Evolutionary conservation across 2,797 vertebrate genomes (phyloP), one percentile per base, ranked within the genome.

Genomic region (Thalassophryne amazonica): DNA sequence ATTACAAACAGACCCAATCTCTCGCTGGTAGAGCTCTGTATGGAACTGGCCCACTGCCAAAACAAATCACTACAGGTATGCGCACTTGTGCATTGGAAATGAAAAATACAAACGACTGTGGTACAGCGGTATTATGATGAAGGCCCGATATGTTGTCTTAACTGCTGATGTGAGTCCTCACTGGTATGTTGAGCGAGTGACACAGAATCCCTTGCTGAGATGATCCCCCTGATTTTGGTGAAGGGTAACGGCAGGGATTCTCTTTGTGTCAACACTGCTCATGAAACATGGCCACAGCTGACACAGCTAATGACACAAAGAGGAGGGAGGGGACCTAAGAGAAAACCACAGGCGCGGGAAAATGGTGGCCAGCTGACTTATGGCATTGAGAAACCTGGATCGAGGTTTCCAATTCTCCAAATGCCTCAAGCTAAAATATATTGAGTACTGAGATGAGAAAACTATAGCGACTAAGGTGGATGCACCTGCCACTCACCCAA

Each of bases 241-340:
- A 83, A 81, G 79, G 84, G 67, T 64, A 72, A 13, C 33, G 52
- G 65, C 59, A 53, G 55, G 42, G 77, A 75, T 65, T 70, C 73
- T 59, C 50, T 63, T 36, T 66, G 60, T 82, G 86, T 88, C 83
- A 86, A 83, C 81, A 66, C 80, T 21, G 48, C 47, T 4, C n/a
- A 58, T 88, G 83, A 86, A 76, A 77, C 73, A 65, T 73, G 73
- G 70, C 56, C 80, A 83, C 77, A 85, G 84, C 81, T 88, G 83
- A 85, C 61, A 61, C 55, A 68, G 69, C 65, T 78, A 65, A 78
- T 76, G 61, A 64, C 69, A 60, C 10, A 25, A 11, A 53, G 28
- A 34, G 18, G 27, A 21, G 18, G 48, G 47, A 31, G 47, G 35
- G 17, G 28, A 19, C 2, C 18, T 3, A 11, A 19, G 15, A 28